Evolutionary conservation across 2,888 invertebrate species (phyloP), one percentile per base, ranked within the genome.

Genomic region (Chironomus riparius): DNA sequence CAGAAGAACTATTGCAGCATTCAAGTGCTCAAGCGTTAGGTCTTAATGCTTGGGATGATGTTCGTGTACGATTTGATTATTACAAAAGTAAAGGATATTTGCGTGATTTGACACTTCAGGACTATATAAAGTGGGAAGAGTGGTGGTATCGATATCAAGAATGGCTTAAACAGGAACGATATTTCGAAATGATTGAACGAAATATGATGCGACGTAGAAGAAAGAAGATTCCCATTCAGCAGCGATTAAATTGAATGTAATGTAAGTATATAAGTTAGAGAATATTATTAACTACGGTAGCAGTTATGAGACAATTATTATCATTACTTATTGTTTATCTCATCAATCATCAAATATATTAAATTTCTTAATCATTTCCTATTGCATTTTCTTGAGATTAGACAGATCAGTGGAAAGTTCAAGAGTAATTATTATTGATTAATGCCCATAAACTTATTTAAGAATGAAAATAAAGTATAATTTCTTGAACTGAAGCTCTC

Each of bases 91-190:
- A 93, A 74, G 94, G 94, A 0, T 94, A 93, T 80, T 85, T 95
- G 70, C 86, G 94, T 78, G 94, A 94, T 84, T 78, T 83, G 80
- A 83, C 89, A 0, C 86, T 92, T 47, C 89, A 93, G 80, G 94
- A 95, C 83, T 95, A 94, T 82, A 89, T 94, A 77, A 94, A 94
- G 83, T 95, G 95, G 94, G 95, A 95, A 84, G 94, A 94, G 82
- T 95, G 95, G 95, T 95, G 94, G 94, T 94, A 94, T 85, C 91
- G 92, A 80, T 95, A 95, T 82, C 93, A 94, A 82, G 94, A 94
- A 83, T 95, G 94, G 94, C 83, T 94, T 80, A 93, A 94, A 79
- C 84, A 84, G 79, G 84, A 84, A 80, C 83, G 84, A 77, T 84
- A 84, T 79, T 84, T 84, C 80, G 84, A 84, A 79, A 84, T 82